phyloP scores from a whole-genome alignment of 2,113 vertebrate species.

The Scomber colias region DNA sequence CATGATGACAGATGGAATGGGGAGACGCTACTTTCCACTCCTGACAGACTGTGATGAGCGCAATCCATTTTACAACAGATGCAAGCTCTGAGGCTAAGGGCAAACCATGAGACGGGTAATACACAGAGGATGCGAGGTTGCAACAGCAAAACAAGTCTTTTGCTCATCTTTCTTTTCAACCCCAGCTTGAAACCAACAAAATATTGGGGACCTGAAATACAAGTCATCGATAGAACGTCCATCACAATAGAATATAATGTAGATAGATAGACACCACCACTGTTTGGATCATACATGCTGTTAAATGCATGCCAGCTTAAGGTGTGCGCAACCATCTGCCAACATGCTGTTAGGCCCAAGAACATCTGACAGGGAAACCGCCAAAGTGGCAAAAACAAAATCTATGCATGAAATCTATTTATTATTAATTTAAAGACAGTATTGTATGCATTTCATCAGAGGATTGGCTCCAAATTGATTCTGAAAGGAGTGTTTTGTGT shows the following conservation, averaged over 20 bases:
- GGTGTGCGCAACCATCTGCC: too few species aligned
- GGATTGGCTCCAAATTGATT: too few species aligned
- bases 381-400: too few species aligned
- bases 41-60: constrained; percentile 43
- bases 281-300: too few species aligned
- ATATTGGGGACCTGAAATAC: background rate
- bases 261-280: background rate
- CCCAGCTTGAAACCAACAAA: background rate
- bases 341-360: too few species aligned
- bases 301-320: background rate
- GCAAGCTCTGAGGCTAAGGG: constrained; percentile 6
- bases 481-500: too few species aligned
- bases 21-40: constrained; percentile 28
- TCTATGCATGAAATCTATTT: too few species aligned
- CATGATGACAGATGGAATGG: constrained; percentile 48
- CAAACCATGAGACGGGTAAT: background rate
- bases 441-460: too few species aligned
- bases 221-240: too few species aligned
- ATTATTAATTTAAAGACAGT: too few species aligned
- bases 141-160: background rate
- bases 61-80: constrained; percentile 40
- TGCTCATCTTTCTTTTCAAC: background rate
- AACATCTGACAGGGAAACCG: too few species aligned
- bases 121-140: background rate
- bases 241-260: too few species aligned